Base-by-base conservation (phyloP, 2,113 vertebrate species). In the Haliaeetus leucogaster region DNA sequence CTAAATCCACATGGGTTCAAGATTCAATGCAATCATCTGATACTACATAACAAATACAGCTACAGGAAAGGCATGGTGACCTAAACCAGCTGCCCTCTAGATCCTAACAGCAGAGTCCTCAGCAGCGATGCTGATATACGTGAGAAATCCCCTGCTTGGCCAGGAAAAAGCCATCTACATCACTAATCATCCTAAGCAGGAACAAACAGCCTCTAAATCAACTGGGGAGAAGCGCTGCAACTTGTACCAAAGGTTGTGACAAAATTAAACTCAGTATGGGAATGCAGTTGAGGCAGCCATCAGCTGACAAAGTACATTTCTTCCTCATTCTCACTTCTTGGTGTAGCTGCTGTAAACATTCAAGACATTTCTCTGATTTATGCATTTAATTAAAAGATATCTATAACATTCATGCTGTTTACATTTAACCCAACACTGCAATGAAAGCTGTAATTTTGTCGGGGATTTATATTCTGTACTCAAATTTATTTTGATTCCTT, bases 341-440 rank as follows among this genome's bases (percentile, higher is more conserved):
- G 59, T 84, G 83, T 19, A 80, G 82, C 67, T 42, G 61, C 89
- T 74, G 77, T 74, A 96, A 91, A 94, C 61, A 91, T 76, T 79
- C 20, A 30, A 94, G 89, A 82, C 36, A 59, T 68, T 82, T 59
- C 61, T 91, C 43, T 74, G 68, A 94, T 86, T 94, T 89, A 94
- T 67, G 89, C 81, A 78, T 93, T 95, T 94, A 94, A 84, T 95
- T 90, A 90, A 32, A 94, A 85, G 70, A 82, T 79, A 94, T 76
- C 88, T 52, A 15, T 50, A 90, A 71, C 36, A 32, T 72, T 72
- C 88, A 27, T 55, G 82, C 85, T 94, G 90, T 93, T 97, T 94
- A 94, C 85, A 36, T 85, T 85, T 93, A 96, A 90, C 66, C 66
- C 82, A 85, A 76, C 18, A 1, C 43, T 94, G 92, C 92, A 88